A percentile compares a stretch with the other conserved stretches of the same genome.
Conservation (phyloP, 2,888 invertebrate genomes). For the Siphonodentalium dalli region DNA sequence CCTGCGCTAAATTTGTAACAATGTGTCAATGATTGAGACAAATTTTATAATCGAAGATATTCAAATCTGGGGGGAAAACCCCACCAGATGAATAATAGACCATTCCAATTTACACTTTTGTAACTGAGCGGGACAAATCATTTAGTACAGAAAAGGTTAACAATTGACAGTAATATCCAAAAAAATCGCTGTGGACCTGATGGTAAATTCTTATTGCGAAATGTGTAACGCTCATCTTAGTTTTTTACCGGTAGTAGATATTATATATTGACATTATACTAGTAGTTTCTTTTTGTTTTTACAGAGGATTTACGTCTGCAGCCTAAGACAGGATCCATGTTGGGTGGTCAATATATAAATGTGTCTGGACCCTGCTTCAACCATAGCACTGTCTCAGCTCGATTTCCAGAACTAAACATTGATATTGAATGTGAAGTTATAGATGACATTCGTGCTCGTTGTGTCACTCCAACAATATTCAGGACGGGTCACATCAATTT, state of each 20-base stretch:
- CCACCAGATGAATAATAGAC: no score
- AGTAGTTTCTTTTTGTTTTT: conserved; percentile 9
- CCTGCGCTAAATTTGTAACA: no score
- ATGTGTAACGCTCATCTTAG: no score
- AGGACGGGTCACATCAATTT: conserved; percentile 34
- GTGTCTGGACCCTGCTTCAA: conserved; percentile 44
- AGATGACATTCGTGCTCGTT: conserved; percentile 23
- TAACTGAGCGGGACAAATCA: no score
- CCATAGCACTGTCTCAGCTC: conserved; percentile 22
- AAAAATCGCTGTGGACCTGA: conserved; percentile 33
- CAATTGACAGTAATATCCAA: no score
- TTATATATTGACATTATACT: background rate
- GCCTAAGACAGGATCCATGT: conserved; percentile 36
- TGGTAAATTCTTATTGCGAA: conserved; percentile 35
- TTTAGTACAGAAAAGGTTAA: no score
- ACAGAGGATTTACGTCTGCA: conserved; percentile 29
- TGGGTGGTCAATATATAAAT: conserved; percentile 37
- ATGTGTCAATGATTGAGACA: no score
- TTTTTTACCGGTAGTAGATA: no score
- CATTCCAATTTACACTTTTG: no score
- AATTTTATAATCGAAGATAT: no score
- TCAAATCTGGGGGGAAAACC: no score
- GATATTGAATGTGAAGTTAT: conserved; percentile 34
- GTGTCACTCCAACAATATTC: conserved; percentile 42
- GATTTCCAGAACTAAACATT: conserved; percentile 31